Conservation (phyloP, 2,888 invertebrate species). For the Melinaea marsaeus region DNA sequence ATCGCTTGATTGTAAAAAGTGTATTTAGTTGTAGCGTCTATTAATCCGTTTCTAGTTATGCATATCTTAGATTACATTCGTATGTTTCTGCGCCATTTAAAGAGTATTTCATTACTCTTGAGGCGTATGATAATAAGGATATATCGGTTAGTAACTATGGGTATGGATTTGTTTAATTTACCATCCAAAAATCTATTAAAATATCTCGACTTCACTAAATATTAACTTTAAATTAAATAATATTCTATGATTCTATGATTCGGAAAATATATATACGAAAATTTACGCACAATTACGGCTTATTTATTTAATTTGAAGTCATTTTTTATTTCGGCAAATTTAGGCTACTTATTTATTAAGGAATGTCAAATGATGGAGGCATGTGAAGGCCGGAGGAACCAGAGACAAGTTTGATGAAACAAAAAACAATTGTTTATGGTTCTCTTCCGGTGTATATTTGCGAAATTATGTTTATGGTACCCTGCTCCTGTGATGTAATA, state of each 20-base stretch:
- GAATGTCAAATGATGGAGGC: conserved; percentile 65
- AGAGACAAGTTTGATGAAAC: conserved; percentile 33
- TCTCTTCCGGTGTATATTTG: conserved; percentile 51
- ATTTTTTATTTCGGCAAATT: conserved; percentile 34
- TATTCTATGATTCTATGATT: conserved; percentile 21
- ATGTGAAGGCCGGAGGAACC: conserved; percentile 43
- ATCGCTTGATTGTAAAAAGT: conserved; percentile 75
- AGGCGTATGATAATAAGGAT: conserved; percentile 39
- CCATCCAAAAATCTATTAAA: not conserved
- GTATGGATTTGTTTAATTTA: not conserved
- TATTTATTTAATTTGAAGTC: conserved; percentile 5
- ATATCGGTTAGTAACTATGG: not conserved
- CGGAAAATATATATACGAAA: not conserved
- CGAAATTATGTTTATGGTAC: conserved; percentile 73
- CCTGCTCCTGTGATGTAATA: conserved; percentile 78
- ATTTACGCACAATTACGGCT: conserved; percentile 22
- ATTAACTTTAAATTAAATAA: not conserved
- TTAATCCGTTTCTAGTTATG: conserved; percentile 74
- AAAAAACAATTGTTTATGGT: conserved; percentile 40
- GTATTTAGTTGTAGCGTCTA: conserved; percentile 76
- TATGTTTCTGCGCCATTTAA: conserved; percentile 28
- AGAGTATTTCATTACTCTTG: conserved; percentile 10
- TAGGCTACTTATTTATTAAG: conserved; percentile 65
- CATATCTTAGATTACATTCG: conserved; percentile 73
- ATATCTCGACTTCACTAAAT: not conserved